phyloP scores from a whole-genome alignment of 2,113 vertebrate species.

The Sinosuthora webbiana region DNA sequence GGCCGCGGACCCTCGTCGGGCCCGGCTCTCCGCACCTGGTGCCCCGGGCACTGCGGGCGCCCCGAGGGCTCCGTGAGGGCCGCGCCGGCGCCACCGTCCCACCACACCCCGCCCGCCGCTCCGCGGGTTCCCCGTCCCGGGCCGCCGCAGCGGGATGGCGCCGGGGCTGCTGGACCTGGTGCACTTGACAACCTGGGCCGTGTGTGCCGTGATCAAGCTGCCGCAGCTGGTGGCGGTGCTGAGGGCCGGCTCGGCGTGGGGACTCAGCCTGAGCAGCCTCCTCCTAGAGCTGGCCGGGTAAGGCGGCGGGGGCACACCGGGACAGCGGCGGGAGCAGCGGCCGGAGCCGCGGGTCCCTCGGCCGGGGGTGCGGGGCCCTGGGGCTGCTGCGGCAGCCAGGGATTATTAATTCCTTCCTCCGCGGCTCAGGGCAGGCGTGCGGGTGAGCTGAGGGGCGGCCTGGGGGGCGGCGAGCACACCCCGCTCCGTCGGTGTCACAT shows the following conservation, averaged over 20 bases:
- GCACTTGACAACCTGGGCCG: constrained; percentile 83
- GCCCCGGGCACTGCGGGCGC: not conserved
- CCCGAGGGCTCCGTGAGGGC: not conserved
- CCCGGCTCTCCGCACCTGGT: not conserved
- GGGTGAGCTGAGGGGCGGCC: not conserved
- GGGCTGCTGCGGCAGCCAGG: rapidly evolving
- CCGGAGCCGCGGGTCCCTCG: not conserved
- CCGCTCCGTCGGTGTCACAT: rapidly evolving
- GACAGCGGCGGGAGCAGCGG: not conserved
- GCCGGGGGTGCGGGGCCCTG: not conserved
- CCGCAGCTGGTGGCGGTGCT: constrained; percentile 86
- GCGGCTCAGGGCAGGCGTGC: rapidly evolving
- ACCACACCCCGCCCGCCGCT: not conserved
- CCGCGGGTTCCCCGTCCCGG: not conserved
- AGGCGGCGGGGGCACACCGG: not conserved
- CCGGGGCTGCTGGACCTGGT: constrained; percentile 16
- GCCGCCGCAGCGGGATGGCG: not conserved
- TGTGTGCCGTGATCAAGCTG: constrained; percentile 87
- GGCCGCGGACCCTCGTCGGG: not conserved
- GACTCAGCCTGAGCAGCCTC: constrained; percentile 84
- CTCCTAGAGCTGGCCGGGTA: constrained; percentile 88
- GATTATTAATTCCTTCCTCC: rapidly evolving
- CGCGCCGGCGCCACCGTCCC: not conserved
- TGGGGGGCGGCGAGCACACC: not conserved
- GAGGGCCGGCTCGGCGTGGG: constrained; percentile 75